These are phyloP conservation scores for Steatornis caripensis DNA, from an alignment of 2,113 vertebrate genomes.

Conservation along the genomic window DNA sequence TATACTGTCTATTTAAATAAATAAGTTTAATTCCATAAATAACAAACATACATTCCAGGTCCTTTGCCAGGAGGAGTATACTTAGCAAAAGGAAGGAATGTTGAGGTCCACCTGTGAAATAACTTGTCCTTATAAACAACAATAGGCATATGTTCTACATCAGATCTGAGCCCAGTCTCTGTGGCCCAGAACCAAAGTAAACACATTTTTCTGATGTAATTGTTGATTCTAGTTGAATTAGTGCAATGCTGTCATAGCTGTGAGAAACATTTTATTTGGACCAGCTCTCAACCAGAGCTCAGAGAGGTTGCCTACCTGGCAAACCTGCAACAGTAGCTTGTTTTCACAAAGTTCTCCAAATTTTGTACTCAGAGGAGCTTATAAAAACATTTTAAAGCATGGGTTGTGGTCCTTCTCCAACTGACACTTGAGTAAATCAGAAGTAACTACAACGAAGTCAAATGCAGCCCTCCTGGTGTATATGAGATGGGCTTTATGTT, in stretches of 20 bases:
- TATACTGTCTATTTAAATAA: constrained; percentile 26
- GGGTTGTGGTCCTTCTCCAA: constrained; percentile 40
- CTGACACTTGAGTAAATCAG: constrained; percentile 44
- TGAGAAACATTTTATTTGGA: constrained; percentile 75
- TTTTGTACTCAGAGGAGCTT: constrained; percentile 44
- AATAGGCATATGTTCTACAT: constrained; percentile 77
- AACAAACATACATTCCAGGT: constrained; percentile 50
- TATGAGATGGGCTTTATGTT: neutral
- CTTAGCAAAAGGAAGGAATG: constrained; percentile 54
- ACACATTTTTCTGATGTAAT: constrained; percentile 79
- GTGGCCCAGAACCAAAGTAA: constrained; percentile 78
- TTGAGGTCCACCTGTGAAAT: constrained; percentile 78
- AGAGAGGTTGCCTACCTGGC: constrained; percentile 66
- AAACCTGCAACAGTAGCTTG: constrained; percentile 62
- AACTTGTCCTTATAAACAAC: constrained; percentile 71
- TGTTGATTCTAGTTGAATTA: constrained; percentile 77
- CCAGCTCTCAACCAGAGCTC: constrained; percentile 51
- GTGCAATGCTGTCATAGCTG: constrained; percentile 63
- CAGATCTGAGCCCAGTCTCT: constrained; percentile 68
- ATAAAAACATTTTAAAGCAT: constrained; percentile 56
- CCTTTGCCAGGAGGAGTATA: constrained; percentile 44
- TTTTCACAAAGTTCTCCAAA: constrained; percentile 61
- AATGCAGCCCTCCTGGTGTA: neutral
- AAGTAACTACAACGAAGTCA: neutral
- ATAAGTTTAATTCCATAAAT: constrained; percentile 55